Conservation (phyloP, 1,140 invertebrate genomes). For the Megalopta genalis region DNA sequence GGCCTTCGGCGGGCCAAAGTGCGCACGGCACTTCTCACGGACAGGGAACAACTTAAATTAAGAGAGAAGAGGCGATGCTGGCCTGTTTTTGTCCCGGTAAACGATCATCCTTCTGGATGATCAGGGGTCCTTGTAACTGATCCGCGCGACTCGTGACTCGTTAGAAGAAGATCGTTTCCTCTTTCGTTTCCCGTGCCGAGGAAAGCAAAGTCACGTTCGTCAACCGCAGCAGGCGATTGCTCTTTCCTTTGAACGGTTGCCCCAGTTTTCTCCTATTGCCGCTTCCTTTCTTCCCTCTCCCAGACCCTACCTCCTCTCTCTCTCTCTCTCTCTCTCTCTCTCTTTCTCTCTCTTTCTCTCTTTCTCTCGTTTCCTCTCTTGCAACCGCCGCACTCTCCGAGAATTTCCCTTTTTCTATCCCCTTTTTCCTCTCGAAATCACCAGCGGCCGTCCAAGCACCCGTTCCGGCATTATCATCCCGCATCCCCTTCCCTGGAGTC, state of each 20-base stretch:
- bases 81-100: slow-evolving; percentile 17
- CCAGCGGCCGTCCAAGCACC: slow-evolving; percentile 13
- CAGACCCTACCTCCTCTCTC: too few species aligned
- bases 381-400: slow-evolving; percentile 5
- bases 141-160: slow-evolving; percentile 46
- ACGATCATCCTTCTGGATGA: slow-evolving; percentile 47
- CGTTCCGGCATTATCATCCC: slow-evolving; percentile 25
- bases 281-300: slow-evolving; percentile 18
- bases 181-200: slow-evolving; percentile 35
- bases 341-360: neutral
- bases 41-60: slow-evolving; percentile 33
- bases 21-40: slow-evolving; percentile 3
- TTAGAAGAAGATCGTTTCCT: slow-evolving; percentile 58
- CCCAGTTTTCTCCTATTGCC: slow-evolving; percentile 53
- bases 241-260: slow-evolving; percentile 64
- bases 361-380: slow-evolving; percentile 8
- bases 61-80: neutral
- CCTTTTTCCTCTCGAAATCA: neutral
- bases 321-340: slow-evolving; percentile 18
- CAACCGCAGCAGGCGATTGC: slow-evolving; percentile 67
- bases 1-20: too few species aligned
- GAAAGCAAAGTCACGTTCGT: slow-evolving; percentile 69
- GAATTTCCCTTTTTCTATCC: slow-evolving; percentile 1
- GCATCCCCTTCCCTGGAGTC: slow-evolving; percentile 34
- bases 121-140: slow-evolving; percentile 34